phyloP scores from a whole-genome alignment of 2,888 invertebrate species.

The Smittia sp. region DNA sequence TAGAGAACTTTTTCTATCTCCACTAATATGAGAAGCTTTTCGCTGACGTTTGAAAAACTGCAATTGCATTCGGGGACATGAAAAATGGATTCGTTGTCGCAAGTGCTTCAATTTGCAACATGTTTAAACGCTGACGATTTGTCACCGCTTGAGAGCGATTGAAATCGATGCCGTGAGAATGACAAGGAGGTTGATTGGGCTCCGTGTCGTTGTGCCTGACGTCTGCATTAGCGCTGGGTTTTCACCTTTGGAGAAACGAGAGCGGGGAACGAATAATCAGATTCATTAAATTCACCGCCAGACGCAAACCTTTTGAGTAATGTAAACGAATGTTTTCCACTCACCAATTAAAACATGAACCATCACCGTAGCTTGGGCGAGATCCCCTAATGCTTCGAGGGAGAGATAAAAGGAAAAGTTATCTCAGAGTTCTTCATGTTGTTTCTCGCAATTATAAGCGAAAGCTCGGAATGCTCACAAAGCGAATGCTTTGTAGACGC shows the following conservation, averaged over 20 bases:
- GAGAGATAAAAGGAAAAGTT: background rate
- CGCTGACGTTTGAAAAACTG: too few species aligned
- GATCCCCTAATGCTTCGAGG: slow-evolving; percentile 61
- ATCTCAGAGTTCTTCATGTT: background rate
- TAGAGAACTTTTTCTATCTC: background rate
- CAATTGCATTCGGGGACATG: too few species aligned
- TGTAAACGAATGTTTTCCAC: slow-evolving; percentile 44
- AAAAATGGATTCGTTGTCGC: too few species aligned
- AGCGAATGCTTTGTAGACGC: background rate
- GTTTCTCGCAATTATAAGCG: background rate
- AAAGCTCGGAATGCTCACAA: background rate
- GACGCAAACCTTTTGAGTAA: background rate
- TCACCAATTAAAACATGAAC: slow-evolving; percentile 77
- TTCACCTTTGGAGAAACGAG: background rate
- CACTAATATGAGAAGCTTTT: too few species aligned
- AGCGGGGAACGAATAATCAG: background rate
- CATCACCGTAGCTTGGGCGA: slow-evolving; percentile 67
- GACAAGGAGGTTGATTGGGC: background rate
- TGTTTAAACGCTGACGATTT: slow-evolving; percentile 11
- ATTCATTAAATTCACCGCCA: background rate
- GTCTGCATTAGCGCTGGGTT: slow-evolving; percentile 23
- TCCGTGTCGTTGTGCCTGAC: background rate
- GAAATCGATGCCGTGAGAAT: slow-evolving; percentile 17
- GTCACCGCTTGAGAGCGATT: slow-evolving; percentile 24
- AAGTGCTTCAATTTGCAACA: background rate